Evolutionary conservation across 2,888 invertebrate species (phyloP), one percentile per base, ranked within the genome.

Genomic region (Metellina segmentata): DNA sequence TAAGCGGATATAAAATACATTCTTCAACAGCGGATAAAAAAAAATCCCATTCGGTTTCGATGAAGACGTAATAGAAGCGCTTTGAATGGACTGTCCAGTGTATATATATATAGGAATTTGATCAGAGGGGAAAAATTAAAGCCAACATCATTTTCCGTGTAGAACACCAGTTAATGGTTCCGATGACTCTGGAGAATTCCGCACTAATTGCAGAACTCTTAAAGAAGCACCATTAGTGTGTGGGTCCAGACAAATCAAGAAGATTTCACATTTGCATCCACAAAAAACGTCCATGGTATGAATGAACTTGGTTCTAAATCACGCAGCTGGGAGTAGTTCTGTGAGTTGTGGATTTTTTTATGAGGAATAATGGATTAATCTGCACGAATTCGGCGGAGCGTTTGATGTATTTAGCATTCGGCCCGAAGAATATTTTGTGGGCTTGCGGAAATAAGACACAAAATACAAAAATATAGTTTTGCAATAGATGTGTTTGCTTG

Each of bases 91-190:
- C 61, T 61, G 61, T 9, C 61, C 61, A 61, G 61, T 61, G 61
- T 61, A 61, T 61, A 61, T 61, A 61, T 61, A 61, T 61, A 61
- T 61, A 61, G 61, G 61, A 61, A 61, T 61, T 61, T 61, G 61
- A 61, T 61, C 61, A 61, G 61, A 61, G 61, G 61, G 61, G 16
- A 61, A 61, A 61, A 61, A 61, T 61, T 61, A 61, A 61, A 61
- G 13, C 61, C 61, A 16, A 61, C 61, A 61, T 61, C 11, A 61
- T 61, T 61, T 61, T 11, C 61, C 61, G 61, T 61, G 61, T 61
- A 61, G 61, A 61, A 61, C 61, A 61, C 61, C 61, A 16, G 61
- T 61, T 61, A 61, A 61, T 61, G 61, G 61, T 61, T 61, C 61
- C 61, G 11, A 61, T 61, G 61, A 61, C 61, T 61, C 61, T 61